Percentiles rank a stretch among this genome's conserved stretches.
Conservation (phyloP, 1,140 invertebrate species). For the Maniola jurtina region DNA sequence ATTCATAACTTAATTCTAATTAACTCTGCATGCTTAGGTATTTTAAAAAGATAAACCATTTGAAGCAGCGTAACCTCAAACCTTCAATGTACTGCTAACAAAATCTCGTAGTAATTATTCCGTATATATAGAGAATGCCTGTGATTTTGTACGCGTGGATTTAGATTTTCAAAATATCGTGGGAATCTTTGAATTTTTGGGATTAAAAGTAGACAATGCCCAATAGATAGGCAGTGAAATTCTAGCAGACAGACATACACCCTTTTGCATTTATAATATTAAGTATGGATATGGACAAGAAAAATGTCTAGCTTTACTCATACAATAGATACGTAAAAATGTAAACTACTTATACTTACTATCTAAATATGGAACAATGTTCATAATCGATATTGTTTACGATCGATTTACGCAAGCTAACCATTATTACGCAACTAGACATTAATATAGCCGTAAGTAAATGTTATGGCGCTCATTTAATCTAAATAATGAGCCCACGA, state of each 20-base stretch:
- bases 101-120: conserved; percentile 7
- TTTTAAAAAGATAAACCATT: conserved; percentile 30
- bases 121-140: too few species aligned
- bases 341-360: not conserved
- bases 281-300: too few species aligned
- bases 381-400: conserved; percentile 50
- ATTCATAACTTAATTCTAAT: conserved; percentile 30
- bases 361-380: conserved; percentile 36
- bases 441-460: conserved; percentile 29
- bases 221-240: too few species aligned
- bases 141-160: too few species aligned
- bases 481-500: conserved; percentile 27
- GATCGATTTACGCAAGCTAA: conserved; percentile 42
- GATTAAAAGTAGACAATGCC: too few species aligned
- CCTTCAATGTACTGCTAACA: conserved; percentile 18
- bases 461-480: conserved; percentile 32
- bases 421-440: conserved; percentile 46
- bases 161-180: too few species aligned
- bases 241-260: too few species aligned
- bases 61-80: conserved; percentile 20
- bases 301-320: too few species aligned
- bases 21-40: conserved; percentile 29
- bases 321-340: too few species aligned
- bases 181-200: too few species aligned
- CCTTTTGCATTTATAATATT: too few species aligned